A percentile compares a stretch with the other conserved stretches of the same genome.
Evolutionary conservation across 30 jellyfish, hydroid and myxozoan genomes (phyloP).

Genomic region (Rhopilema esculentum): DNA sequence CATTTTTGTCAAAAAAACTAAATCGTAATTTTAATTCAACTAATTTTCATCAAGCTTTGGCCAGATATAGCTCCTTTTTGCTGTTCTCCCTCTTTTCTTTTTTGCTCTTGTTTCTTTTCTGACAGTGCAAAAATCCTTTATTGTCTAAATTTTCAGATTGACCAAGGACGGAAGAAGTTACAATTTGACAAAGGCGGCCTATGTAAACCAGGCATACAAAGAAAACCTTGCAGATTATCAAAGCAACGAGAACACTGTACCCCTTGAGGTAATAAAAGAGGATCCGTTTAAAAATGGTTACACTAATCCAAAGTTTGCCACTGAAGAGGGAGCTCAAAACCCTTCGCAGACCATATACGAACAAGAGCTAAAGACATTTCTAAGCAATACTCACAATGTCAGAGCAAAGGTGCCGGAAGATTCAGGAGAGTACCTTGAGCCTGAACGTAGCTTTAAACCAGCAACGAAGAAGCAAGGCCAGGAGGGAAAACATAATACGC

Average conservation of each 20-base stretch:
- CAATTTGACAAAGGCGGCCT: conserved; percentile 38
- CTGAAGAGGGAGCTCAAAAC: not conserved
- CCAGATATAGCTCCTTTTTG: too few species aligned
- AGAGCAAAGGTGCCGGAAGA: conserved; percentile 45
- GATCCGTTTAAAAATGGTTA: conserved; percentile 67
- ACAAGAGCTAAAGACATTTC: conserved; percentile 58
- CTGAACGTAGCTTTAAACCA: conserved; percentile 37
- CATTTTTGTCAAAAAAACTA: too few species aligned
- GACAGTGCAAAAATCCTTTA: not conserved
- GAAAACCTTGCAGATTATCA: conserved; percentile 46
- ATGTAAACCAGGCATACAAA: conserved; percentile 48
- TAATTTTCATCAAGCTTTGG: too few species aligned
- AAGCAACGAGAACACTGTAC: conserved; percentile 29
- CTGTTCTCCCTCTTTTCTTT: not conserved
- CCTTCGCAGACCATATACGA: conserved; percentile 26
- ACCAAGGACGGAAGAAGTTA: conserved; percentile 64
- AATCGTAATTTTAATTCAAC: too few species aligned
- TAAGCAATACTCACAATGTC: conserved; percentile 36
- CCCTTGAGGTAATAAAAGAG: conserved; percentile 52
- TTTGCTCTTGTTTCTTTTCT: too few species aligned
- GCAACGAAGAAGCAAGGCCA: not conserved
- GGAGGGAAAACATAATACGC: not conserved
- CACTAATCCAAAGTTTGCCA: conserved; percentile 25
- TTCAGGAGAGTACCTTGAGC: conserved; percentile 56
- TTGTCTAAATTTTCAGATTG: conserved; percentile 4